Conservation (phyloP, 1,140 invertebrate species). For the Camponotus vicinus region DNA sequence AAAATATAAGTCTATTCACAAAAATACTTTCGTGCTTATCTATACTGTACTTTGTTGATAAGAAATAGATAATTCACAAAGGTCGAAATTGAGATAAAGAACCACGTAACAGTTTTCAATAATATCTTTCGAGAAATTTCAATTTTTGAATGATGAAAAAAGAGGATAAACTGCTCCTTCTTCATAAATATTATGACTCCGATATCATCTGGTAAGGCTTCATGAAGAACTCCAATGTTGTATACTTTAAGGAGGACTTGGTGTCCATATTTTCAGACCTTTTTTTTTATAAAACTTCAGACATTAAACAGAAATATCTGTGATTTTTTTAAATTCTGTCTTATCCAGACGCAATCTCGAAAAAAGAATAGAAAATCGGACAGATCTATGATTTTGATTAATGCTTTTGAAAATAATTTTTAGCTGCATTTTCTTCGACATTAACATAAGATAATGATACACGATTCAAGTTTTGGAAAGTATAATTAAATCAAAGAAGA, state of each 20-base stretch:
- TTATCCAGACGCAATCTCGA: not conserved
- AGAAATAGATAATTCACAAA: constrained; percentile 20
- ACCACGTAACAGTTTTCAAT: not conserved
- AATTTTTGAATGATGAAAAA: constrained; percentile 60
- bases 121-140: not conserved
- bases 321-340: not conserved
- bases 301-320: too few species aligned
- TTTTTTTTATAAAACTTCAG: not conserved
- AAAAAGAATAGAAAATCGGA: not conserved
- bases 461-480: not conserved
- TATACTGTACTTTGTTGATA: not conserved
- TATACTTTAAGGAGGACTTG: not conserved
- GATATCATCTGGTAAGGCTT: constrained; percentile 73
- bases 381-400: not conserved
- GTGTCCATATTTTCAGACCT: not conserved
- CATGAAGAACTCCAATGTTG: not conserved
- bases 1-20: not conserved
- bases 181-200: constrained; percentile 56
- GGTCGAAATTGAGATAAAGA: constrained; percentile 21
- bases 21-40: constrained; percentile 10
- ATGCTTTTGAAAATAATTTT: not conserved
- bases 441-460: not conserved
- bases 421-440: not conserved
- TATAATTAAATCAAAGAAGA: not conserved
- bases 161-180: constrained; percentile 72